Evolutionary conservation across 2,888 invertebrate genomes (phyloP).

Genomic region (Leptopilina myrica): DNA sequence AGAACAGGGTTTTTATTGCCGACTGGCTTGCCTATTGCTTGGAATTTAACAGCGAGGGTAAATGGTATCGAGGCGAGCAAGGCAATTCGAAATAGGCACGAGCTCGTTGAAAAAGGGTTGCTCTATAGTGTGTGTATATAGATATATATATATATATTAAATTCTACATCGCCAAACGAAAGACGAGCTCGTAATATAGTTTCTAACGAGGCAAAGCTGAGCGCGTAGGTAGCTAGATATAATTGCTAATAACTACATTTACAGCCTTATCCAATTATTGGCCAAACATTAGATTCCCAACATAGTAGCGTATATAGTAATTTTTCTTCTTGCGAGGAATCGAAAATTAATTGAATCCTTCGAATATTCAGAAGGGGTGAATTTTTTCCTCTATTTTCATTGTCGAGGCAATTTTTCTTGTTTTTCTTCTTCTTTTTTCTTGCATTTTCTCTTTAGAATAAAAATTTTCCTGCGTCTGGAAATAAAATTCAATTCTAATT

Average conservation of each 20-base stretch:
- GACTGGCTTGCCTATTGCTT: constrained; percentile 42
- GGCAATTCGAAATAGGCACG: constrained; percentile 43
- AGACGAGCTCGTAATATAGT: constrained; percentile 52
- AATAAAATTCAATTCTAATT: too few species aligned
- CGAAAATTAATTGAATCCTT: neutral
- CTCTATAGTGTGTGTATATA: constrained; percentile 26
- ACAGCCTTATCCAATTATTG: constrained; percentile 73
- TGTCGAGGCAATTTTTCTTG: too few species aligned
- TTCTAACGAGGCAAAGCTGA: constrained; percentile 63
- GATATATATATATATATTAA: too few species aligned
- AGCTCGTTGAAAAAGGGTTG: constrained; percentile 47
- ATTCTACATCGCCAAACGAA: constrained; percentile 40
- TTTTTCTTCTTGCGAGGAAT: neutral
- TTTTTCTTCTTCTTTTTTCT: too few species aligned
- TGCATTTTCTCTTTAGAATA: too few species aligned
- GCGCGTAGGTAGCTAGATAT: constrained; percentile 63
- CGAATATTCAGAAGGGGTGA: neutral
- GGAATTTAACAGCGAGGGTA: constrained; percentile 52
- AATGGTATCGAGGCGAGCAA: constrained; percentile 51
- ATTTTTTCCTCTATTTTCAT: neutral
- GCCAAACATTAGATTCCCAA: constrained; percentile 62
- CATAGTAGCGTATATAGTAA: neutral
- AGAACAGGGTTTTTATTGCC: constrained; percentile 33
- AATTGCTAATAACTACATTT: constrained; percentile 68
- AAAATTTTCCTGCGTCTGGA: too few species aligned